Evolutionary conservation across 2,797 vertebrate genomes (phyloP), one percentile per base, ranked within the genome.

Genomic region (Salarias fasciatus): DNA sequence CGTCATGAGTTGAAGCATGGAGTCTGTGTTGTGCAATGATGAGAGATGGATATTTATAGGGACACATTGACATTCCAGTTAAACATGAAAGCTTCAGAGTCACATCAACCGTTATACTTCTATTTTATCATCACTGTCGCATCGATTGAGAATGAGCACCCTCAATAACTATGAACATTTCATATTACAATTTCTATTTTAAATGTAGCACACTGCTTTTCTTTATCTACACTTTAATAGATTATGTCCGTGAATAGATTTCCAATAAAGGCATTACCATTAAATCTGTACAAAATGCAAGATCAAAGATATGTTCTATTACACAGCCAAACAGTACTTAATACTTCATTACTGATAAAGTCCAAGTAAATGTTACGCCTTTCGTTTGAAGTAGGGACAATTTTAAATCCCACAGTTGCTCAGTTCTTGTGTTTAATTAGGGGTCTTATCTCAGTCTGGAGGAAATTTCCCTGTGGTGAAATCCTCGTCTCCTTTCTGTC

Each of bases 101-200:
- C 28, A 52, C 3, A 2, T n/a, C 1, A 10, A 35, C 1, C 29
- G 7, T 48, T 18, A 4, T 35, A 9, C 12, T 43, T 31, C n/a
- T 37, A 40, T 76, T 68, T 63, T 61, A 13, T 10, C 41, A 47
- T 49, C 42, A 50, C 24, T 55, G 11, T 57, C n/a, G n/a, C n/a
- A n/a, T n/a, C n/a, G n/a, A n/a, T n/a, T n/a, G n/a, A n/a, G n/a
- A n/a, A n/a, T n/a, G n/a, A n/a, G n/a, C n/a, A 60, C 38, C 3
- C 2, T 11, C 2, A 69, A 63, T 13, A 15, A 5, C 9, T 45
- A 12, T 55, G n/a, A 13, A 64, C n/a, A 10, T 69, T 50, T 72
- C 56, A 35, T 50, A 45, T 59, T 46, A 1, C 37, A 2, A 24
- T 24, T 24, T 24, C 24, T 24, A 24, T 3, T 18, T 24, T 24